Base-by-base conservation (phyloP, 2,888 invertebrate species). In the Brachypalpus laphriformis region DNA sequence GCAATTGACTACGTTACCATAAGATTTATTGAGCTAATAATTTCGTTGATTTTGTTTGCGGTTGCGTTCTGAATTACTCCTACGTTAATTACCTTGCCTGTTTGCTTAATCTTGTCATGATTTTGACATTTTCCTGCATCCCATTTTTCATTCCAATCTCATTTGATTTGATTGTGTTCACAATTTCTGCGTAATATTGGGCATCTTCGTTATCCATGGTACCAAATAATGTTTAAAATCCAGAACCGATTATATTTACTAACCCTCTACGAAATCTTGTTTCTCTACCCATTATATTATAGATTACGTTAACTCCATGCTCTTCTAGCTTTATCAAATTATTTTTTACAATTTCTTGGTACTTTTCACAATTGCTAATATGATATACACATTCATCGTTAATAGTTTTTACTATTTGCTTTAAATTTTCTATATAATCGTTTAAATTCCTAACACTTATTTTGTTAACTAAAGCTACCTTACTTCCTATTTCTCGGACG, bases 191-290 rank as follows among this genome's bases (percentile, higher is more conserved):
- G 16, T 66, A 75, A 20, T 66, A 75, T 11, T 66, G 20, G 14
- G 66, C 75, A 42, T 75, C 66, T 18, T 66, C 56, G 3, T 42
- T 65, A 31, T 74, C 74, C 74, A 74, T 74, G n/a, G 54, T 54
- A 1, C 74, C 54, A 40, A 74, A 75, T 14, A 66, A 25, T 20
- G 37, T 45, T 9, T 75, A 66, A 20, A 75, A 75, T 22, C 74
- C 74, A 14, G 42, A 22, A 8, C 51, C 74, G 11, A 63, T 16
- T 40, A 74, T 51, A 40, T 65, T 28, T 14, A 65, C 16, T 54
- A 66, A 40, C 8, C 25, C 54, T 7, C 28, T 51, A 40, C 42
- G 51, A 40, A 14, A n/a, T 34, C 63, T 31, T 4, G 18, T 49
- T n/a, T 6, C 3, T 61, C 20, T 72, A 47, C 51, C 72, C 28